Percentiles rank a stretch among this genome's conserved stretches.
phyloP scores from a whole-genome alignment of 53 echinoderm and acorn worm genomes.

The Luidia sarsii region DNA sequence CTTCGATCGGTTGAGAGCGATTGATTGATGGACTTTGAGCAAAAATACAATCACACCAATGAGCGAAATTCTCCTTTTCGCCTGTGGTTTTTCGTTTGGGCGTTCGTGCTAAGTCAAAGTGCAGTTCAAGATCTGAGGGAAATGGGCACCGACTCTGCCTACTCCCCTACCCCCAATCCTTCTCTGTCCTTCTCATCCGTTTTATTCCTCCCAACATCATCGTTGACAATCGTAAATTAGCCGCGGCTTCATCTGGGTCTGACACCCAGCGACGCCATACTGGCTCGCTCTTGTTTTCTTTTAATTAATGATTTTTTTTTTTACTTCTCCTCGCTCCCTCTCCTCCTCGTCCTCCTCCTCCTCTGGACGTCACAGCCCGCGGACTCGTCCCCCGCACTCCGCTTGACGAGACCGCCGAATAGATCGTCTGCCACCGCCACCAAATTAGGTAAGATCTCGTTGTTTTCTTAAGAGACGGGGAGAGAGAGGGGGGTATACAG shows the following conservation, averaged over 20 bases:
- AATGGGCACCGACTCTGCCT: too few relatives aligned
- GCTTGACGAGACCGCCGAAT: background rate
- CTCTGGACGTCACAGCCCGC: too few relatives aligned
- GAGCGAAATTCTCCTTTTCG: too few relatives aligned
- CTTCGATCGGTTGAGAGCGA: too few relatives aligned
- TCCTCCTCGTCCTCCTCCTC: constrained; percentile 7
- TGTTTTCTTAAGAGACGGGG: constrained; percentile 40
- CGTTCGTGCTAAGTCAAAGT: too few relatives aligned
- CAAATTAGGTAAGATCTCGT: constrained; percentile 58
- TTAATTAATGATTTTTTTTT: constrained; percentile 58
- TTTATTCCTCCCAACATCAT: background rate
- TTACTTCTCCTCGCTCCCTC: background rate
- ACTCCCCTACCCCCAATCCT: too few relatives aligned
- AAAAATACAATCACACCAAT: too few relatives aligned
- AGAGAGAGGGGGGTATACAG: too few relatives aligned
- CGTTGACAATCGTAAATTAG: constrained; percentile 35
- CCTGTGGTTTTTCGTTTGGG: too few relatives aligned
- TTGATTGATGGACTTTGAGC: too few relatives aligned
- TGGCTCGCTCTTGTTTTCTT: constrained; percentile 44
- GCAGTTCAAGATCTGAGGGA: too few relatives aligned
- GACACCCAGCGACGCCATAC: constrained; percentile 26
- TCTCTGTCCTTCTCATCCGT: too few relatives aligned
- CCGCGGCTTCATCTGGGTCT: background rate
- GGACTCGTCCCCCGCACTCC: background rate
- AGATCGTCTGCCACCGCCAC: constrained; percentile 22